A percentile compares a stretch with the other conserved stretches of the same genome.
phyloP scores from a whole-genome alignment of 2,888 invertebrate genomes.

The Desoria tigrina region DNA sequence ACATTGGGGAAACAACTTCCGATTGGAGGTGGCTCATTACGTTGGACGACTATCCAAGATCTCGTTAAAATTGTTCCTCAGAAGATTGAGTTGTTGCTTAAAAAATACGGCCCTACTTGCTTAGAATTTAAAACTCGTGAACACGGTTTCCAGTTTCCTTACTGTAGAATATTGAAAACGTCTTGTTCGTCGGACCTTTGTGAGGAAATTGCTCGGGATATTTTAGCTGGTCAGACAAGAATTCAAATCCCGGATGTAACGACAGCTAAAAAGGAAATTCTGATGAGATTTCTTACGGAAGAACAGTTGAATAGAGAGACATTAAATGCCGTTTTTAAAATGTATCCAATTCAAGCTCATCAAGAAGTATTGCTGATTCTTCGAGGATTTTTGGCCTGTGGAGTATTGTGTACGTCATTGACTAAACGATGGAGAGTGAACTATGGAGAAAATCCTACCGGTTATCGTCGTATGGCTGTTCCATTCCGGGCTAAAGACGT shows the following conservation, averaged over 20 bases:
- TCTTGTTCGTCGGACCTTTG: conserved; percentile 7
- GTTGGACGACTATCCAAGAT: conserved; percentile 32
- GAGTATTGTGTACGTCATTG: conserved; percentile 27
- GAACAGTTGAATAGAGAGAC: conserved; percentile 15
- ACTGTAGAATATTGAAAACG: conserved; percentile 18
- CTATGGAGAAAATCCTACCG: conserved; percentile 35
- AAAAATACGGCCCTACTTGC: not conserved
- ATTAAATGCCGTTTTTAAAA: conserved; percentile 19
- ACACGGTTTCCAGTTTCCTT: conserved; percentile 9
- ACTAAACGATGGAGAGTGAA: conserved; percentile 41
- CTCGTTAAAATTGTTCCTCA: conserved; percentile 21
- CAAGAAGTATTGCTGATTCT: conserved; percentile 30
- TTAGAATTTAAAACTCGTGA: conserved; percentile 16
- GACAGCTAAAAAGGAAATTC: not conserved
- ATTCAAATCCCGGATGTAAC: conserved; percentile 22
- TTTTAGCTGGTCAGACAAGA: conserved; percentile 14
- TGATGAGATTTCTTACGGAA: conserved; percentile 19
- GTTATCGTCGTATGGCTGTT: conserved; percentile 34
- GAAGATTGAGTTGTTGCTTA: conserved; percentile 4
- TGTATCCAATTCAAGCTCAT: conserved; percentile 23
- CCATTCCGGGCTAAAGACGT: conserved; percentile 42
- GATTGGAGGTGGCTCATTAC: conserved; percentile 30
- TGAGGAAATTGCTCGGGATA: conserved; percentile 7
- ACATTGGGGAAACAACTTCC: conserved; percentile 38
- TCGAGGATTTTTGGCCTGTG: conserved; percentile 35